A percentile compares a stretch with the other conserved stretches of the same genome.
Conservation (phyloP, 2,888 invertebrate species). For the Tenodera sinensis region DNA sequence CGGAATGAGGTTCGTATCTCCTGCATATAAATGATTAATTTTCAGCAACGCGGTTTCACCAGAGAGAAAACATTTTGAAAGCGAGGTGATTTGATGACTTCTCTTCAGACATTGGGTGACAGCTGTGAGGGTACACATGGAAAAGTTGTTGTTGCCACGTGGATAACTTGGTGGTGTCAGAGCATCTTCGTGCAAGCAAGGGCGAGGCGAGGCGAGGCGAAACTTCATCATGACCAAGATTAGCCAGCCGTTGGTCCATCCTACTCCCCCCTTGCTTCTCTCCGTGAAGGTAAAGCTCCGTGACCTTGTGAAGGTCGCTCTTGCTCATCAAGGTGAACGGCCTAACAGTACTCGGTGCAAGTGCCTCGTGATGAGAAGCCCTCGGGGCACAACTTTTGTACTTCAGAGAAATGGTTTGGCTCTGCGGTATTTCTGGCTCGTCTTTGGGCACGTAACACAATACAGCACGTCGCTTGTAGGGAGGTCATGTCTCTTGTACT, state of each 20-base stretch:
- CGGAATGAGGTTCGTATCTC: too few relatives aligned
- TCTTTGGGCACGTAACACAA: neutral
- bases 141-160: neutral
- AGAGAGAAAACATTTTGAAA: too few relatives aligned
- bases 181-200: neutral
- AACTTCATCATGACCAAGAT: neutral
- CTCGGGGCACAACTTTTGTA: neutral
- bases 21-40: too few relatives aligned
- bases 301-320: constrained; percentile 46
- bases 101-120: too few relatives aligned
- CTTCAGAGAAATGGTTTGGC: neutral
- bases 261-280: neutral
- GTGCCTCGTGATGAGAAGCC: neutral
- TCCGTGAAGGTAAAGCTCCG: constrained; percentile 23
- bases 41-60: too few relatives aligned
- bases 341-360: constrained; percentile 31
- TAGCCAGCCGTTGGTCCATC: constrained; percentile 1
- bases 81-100: too few relatives aligned
- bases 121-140: neutral
- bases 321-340: constrained; percentile 40
- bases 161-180: neutral
- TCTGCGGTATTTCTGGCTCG: neutral
- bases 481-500: too few relatives aligned
- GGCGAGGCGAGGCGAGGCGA: neutral
- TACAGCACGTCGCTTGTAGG: neutral